Percentiles rank a stretch among this genome's conserved stretches.
Conservation (phyloP, 2,797 vertebrate genomes). For the Lemur catta region DNA sequence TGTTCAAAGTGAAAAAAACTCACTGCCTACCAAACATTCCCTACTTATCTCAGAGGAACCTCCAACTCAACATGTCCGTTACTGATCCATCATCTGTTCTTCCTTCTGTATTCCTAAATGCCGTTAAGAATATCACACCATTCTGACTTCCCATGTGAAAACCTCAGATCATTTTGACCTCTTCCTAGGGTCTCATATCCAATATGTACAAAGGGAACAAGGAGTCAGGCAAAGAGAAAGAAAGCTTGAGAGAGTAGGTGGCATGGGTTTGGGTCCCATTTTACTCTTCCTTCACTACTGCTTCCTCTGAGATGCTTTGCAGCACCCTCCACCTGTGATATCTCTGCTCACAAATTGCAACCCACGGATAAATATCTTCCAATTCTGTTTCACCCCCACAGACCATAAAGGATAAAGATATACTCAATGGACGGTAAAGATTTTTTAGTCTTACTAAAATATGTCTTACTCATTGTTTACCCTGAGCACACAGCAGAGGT, state of each 20-base stretch:
- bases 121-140: background rate
- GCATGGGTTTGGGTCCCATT: background rate
- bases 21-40: background rate
- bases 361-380: background rate
- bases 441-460: background rate
- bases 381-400: background rate
- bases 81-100: background rate
- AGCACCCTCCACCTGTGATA: background rate
- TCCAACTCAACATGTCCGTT: background rate
- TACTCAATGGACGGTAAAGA: background rate
- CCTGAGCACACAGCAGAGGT: background rate
- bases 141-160: background rate
- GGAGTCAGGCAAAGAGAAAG: background rate
- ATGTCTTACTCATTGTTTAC: background rate
- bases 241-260: background rate
- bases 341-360: background rate
- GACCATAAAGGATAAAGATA: background rate
- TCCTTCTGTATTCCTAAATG: background rate
- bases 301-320: background rate
- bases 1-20: background rate
- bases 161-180: background rate
- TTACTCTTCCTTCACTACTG: background rate
- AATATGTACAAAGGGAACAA: background rate
- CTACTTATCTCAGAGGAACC: background rate
- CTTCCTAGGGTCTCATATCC: background rate